phyloP scores from a whole-genome alignment of 2,113 vertebrate genomes.

The Chrysochloris asiatica region DNA sequence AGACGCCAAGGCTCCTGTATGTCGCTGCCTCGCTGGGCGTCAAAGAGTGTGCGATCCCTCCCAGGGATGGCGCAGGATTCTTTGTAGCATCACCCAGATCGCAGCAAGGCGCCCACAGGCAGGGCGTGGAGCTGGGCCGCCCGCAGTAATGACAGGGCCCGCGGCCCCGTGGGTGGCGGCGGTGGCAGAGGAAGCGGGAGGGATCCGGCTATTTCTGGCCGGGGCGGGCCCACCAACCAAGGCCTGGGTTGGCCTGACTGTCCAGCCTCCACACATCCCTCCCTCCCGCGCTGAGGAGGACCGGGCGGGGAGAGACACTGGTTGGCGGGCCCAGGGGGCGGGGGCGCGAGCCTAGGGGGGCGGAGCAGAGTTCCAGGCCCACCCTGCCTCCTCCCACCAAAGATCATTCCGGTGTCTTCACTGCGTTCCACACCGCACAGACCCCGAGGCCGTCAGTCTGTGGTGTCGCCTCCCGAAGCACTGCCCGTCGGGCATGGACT shows the following conservation, averaged over 20 bases:
- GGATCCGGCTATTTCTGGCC: constrained; percentile 64
- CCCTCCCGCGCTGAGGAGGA: not conserved
- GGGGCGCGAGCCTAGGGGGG: not conserved
- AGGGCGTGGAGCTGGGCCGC: constrained; percentile 54
- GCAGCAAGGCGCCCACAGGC: not conserved
- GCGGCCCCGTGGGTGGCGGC: constrained; percentile 57
- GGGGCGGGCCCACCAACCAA: not conserved
- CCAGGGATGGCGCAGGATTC: not conserved
- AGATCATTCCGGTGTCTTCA: not conserved
- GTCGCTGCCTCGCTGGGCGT: not conserved
- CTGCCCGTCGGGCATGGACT: constrained; percentile 70
- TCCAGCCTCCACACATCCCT: not conserved
- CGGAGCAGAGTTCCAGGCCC: not conserved
- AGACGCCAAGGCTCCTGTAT: no score
- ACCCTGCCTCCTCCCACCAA: not conserved
- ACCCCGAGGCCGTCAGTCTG: not conserved
- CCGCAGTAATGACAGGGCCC: constrained; percentile 69
- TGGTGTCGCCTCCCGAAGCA: not conserved
- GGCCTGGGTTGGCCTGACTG: not conserved
- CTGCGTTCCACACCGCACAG: not conserved
- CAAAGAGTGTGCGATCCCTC: not conserved
- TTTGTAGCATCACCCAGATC: not conserved
- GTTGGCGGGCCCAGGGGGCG: constrained; percentile 37
- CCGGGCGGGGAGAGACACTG: constrained; percentile 48
- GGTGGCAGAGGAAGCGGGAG: constrained; percentile 44